Conservation (phyloP, 2,797 vertebrate species). For the Malacoctenus gilli region DNA sequence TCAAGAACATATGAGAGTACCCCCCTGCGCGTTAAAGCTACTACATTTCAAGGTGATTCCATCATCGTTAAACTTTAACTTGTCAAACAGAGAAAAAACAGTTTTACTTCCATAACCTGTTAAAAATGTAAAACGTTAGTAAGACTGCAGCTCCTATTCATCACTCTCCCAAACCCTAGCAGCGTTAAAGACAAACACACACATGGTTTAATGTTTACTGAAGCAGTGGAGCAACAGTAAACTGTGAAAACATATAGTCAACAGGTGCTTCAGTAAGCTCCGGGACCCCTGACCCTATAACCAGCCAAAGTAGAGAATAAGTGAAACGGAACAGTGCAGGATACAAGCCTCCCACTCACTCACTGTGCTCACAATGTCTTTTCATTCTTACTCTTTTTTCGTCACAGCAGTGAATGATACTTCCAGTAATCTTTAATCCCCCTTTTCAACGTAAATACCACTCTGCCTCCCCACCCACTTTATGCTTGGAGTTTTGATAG, state of each 20-base stretch:
- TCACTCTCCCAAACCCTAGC: no score
- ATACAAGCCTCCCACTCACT: neutral
- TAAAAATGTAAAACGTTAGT: no score
- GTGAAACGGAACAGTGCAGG: neutral
- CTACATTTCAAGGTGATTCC: no score
- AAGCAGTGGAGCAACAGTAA: neutral
- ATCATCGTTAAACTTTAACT: no score
- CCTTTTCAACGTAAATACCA: no score
- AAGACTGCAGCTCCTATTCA: no score
- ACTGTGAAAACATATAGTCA: neutral
- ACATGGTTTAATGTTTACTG: neutral
- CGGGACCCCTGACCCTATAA: conserved; percentile 1
- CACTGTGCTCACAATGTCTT: neutral
- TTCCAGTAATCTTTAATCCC: no score
- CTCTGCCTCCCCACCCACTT: conserved; percentile 19
- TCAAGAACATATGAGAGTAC: no score
- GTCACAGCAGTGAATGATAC: neutral
- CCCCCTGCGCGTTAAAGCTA: no score
- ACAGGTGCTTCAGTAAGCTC: neutral
- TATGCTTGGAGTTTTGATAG: conserved; percentile 1
- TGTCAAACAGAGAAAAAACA: no score
- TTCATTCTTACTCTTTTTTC: neutral
- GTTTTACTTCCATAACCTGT: no score
- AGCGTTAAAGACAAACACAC: no score
- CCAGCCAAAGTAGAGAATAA: conserved; percentile 7